Base-by-base conservation (phyloP, 2,888 invertebrate species). In the Frankliniella fusca region DNA sequence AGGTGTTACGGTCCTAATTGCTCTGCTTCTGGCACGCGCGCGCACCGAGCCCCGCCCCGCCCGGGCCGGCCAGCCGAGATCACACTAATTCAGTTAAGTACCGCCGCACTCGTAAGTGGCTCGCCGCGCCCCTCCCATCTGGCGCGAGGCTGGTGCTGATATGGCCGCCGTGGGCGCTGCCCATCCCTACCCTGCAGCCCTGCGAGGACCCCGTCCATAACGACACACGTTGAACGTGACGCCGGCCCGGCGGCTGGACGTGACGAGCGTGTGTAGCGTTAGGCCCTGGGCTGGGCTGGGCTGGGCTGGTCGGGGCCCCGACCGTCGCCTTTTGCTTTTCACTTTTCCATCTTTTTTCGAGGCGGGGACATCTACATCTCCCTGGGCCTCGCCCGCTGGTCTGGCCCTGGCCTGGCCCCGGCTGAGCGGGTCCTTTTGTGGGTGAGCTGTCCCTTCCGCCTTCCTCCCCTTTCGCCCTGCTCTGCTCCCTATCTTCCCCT, bases 401-500 rank as follows among this genome's bases (percentile, higher is more conserved):
- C 81, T 38, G 83, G 82, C 80, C 81, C 61, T 61, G 81, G 83
- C 84, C 83, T 48, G 81, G 83, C 84, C 84, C 84, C 38, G 38
- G 38, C n/a, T n/a, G n/a, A n/a, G n/a, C 38, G 38, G 82, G 61
- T 83, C 81, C 81, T 81, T 82, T 50, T 76, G 80, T 48, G 54
- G 81, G 50, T 11, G 23, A n/a, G 38, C 11, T 80, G n/a, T 49
- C 50, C 50, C 81, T 50, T 61, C 50, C 48, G 28, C 80, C 65
- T 80, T 38, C 83, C 80, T 54, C 54, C 81, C 83, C 86, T 85
- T 85, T 85, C 83, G 83, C 83, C 84, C 84, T 84, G 84, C 81
- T 81, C 82, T 81, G 80, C 81, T 83, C 83, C 83, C 83, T 83
- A 83, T 82, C 83, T 82, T 82, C 27, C 70, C 23, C 70, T 5